Evolutionary conservation across 1,140 invertebrate species (phyloP), one percentile per base, ranked within the genome.

Genomic region (Nebria ingens): DNA sequence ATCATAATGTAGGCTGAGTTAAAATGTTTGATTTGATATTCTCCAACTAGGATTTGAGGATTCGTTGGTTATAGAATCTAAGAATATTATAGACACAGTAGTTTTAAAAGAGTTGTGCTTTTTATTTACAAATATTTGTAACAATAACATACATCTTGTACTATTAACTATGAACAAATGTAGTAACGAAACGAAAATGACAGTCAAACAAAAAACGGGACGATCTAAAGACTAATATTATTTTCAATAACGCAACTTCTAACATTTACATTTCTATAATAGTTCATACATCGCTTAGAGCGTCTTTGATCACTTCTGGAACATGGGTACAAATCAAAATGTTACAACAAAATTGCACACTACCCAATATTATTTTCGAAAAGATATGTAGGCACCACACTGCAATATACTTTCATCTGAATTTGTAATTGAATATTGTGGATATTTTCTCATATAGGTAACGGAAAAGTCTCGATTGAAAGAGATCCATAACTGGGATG

Each of bases 51-150:
- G n/a, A n/a, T n/a, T n/a, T n/a, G n/a, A n/a, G n/a, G n/a, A n/a
- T n/a, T n/a, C n/a, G n/a, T n/a, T n/a, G n/a, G n/a, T n/a, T n/a
- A n/a, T n/a, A n/a, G n/a, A n/a, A n/a, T n/a, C n/a, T n/a, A n/a
- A n/a, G n/a, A n/a, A n/a, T 34, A 34, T 34, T 9, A 34, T n/a
- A 34, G 25, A 34, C 6, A 34, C 25, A 34, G n/a, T n/a, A 34
- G 25, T 9, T 34, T 6, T 34, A 34, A 34, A 34, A 34, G 25
- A 34, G 25, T 34, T 34, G 25, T 34, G 6, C 25, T 9, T 34
- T 45, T 45, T 45, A 45, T 45, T 45, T 45, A 45, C 40, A 45
- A 45, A 45, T 45, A 45, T 45, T 45, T 45, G 25, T 45, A 45
- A 45, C 40, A 45, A 45, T 45, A 45, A 45, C 40, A 45, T 45